These are phyloP conservation scores for Drosophila falleni DNA, from an alignment of 2,888 invertebrate genomes.

Conservation along the genomic window DNA sequence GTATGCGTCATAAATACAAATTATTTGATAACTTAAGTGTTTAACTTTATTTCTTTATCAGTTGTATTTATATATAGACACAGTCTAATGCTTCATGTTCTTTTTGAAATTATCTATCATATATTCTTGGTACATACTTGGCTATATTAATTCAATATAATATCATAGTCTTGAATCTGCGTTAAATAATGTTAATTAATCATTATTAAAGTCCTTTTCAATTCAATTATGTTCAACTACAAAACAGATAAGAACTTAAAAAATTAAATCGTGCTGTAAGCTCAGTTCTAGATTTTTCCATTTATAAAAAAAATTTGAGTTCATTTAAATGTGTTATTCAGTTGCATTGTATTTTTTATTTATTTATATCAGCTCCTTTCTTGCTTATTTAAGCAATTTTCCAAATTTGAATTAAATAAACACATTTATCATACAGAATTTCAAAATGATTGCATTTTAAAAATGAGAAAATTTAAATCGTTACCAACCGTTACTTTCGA, in stretches of 20 bases:
- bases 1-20: slow-evolving; percentile 48
- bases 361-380: background rate
- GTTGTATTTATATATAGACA: slow-evolving; percentile 1
- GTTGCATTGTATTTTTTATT: background rate
- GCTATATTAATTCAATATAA: background rate
- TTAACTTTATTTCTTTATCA: slow-evolving; percentile 21
- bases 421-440: slow-evolving; percentile 7
- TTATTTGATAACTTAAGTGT: slow-evolving; percentile 40
- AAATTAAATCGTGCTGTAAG: background rate
- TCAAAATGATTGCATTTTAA: slow-evolving; percentile 15
- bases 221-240: background rate
- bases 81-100: background rate
- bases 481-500: slow-evolving; percentile 39
- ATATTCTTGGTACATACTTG: background rate
- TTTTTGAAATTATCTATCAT: background rate
- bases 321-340: slow-evolving; percentile 1
- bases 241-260: background rate
- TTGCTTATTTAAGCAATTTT: slow-evolving; percentile 1
- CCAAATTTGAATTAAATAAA: slow-evolving; percentile 4
- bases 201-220: background rate
- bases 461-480: slow-evolving; percentile 2
- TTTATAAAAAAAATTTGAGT: background rate
- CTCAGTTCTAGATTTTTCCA: background rate
- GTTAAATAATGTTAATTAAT: slow-evolving; percentile 1
- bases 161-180: background rate